Base-by-base conservation (phyloP, 1,140 invertebrate genomes). In the Drosophila kepulauana region DNA sequence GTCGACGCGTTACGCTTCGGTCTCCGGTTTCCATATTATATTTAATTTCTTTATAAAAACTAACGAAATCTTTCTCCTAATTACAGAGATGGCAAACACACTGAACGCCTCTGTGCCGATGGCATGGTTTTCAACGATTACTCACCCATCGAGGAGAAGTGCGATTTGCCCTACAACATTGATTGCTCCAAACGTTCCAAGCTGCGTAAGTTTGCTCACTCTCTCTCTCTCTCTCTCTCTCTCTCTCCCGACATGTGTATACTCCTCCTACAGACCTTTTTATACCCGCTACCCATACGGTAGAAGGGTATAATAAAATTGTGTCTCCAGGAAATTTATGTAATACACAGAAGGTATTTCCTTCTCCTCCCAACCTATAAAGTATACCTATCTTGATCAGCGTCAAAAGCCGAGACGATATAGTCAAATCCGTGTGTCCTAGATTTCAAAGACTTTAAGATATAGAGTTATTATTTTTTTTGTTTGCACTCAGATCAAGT, bases 51-150 rank as follows among this genome's bases (percentile, higher is more conserved):
- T 38, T 57, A 20, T 7, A 20, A 38, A 16, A 15, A 16, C 7
- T 11, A 2, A 20, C 11, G 1, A 20, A 16, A 15, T 16, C 3
- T 15, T 33, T 15, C 43, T 48, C 59, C 58, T 64, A 71, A 46
- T 91, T 93, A 7, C 92, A 93, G 95, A 82, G 94, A 95, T 76
- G 95, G 96, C 13, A 94, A 94, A 68, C 94, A 96, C 45, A 96
- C 94, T 1, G 96, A 96, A 77, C 96, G 97, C 86, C 93, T 98
- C 0, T 98, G 97, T 79, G 96, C 97, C 0, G 97, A 98, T 90
- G 97, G 97, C n/a, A 95, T 98, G 93, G 97, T 98, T 10, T 98
- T 98, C 93, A 97, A 98, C 78, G 97, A 98, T 91, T 97, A 95
- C 93, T 96, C 95, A 69, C 94, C 95, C 1, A 94, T 95, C 64